Evolutionary conservation across 2,797 vertebrate species (phyloP), one percentile per base, ranked within the genome.

Genomic region (Crypturellus tataupa): DNA sequence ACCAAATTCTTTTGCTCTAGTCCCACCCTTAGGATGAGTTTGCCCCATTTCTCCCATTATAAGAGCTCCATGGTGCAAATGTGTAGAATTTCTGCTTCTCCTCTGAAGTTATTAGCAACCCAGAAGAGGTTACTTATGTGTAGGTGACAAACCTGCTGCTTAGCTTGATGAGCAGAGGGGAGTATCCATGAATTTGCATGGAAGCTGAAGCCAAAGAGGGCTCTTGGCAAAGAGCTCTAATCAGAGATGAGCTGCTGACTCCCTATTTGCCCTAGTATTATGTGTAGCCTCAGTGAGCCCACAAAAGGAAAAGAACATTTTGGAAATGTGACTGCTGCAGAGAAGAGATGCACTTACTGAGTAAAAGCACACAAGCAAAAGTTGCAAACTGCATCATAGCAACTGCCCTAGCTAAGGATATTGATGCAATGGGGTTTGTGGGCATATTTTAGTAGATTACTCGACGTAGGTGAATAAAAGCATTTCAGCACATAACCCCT

Each of bases 11-110:
- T 84, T 84, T 79, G 79, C 70, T 47, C 37, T 87, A n/a, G 49
- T 69, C 78, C 94, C 19, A n/a, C 29, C 56, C 49, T 84, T 90
- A 64, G 47, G 56, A 94, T 46, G 75, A 88, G 68, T 71, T 82
- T 62, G 44, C 91, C n/a, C 25, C 44, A 12, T n/a, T 90, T 86
- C 64, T 81, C 46, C 37, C 47, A 19, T 91, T 82, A 59, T 88
- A 88, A 86, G 29, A 86, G 27, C 10, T 77, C 42, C 6, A 21
- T 58, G 53, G 31, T 12, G 6, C 27, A 91, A 53, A 58, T 33
- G 75, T 0, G 0, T 21, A 21, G 75, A 87, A 58, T 42, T 75
- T 25, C 18, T 53, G 25, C 62, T 87, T 89, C 23, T 77, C 13
- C 73, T 35, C 63, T 84, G 6, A 72, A 80, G 58, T 51, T 70